Evolutionary conservation across 2,888 invertebrate species (phyloP).

Genomic region (Imbricaverruca yamaguchii): DNA sequence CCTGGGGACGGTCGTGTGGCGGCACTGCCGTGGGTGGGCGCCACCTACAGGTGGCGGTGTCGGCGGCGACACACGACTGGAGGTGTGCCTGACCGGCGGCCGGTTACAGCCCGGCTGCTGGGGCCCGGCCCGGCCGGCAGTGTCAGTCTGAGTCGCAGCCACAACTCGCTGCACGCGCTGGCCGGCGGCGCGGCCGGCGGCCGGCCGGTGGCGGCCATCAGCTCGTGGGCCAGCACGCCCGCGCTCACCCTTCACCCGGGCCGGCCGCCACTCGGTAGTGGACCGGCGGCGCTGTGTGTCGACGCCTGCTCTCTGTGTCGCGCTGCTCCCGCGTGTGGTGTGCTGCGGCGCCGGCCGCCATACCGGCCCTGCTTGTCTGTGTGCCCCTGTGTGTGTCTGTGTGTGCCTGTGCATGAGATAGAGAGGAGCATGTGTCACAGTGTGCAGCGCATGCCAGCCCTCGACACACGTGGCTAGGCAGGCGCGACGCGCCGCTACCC

Average conservation of each 20-base stretch:
- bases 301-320: background rate
- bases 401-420: background rate
- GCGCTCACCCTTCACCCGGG: background rate
- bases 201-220: background rate
- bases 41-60: no score
- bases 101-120: background rate
- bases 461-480: no score
- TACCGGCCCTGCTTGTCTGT: background rate
- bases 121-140: background rate
- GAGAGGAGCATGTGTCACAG: no score
- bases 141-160: background rate
- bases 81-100: background rate
- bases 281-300: background rate
- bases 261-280: background rate
- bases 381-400: background rate
- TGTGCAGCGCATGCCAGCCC: no score
- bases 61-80: no score
- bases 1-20: no score
- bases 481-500: no score
- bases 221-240: background rate
- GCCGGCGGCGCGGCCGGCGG: background rate
- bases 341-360: background rate
- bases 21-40: no score
- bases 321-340: background rate
- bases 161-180: background rate